A percentile compares a stretch with the other conserved stretches of the same genome.
phyloP scores from a whole-genome alignment of 2,113 vertebrate species.

The Helogale parvula region DNA sequence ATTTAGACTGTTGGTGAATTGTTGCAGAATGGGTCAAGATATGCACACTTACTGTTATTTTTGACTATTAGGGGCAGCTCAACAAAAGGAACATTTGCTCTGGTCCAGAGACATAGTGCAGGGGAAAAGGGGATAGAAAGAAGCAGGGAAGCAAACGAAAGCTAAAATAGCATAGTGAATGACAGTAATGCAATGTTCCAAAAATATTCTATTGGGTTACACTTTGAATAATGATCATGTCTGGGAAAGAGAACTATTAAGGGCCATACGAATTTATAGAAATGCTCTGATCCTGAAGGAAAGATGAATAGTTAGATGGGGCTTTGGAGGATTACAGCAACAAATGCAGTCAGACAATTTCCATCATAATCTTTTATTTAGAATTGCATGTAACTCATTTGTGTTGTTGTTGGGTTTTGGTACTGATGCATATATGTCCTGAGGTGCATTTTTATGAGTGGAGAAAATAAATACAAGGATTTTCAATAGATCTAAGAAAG shows the following conservation, averaged over 20 bases:
- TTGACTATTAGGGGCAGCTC: not conserved
- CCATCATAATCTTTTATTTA: slow-evolving; percentile 16
- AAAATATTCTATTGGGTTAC: not conserved
- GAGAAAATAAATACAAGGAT: slow-evolving; percentile 3
- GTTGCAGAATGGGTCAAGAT: slow-evolving; percentile 17
- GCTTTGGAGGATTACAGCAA: not conserved
- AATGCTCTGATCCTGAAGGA: not conserved
- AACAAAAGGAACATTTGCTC: slow-evolving; percentile 38
- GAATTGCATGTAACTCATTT: not conserved
- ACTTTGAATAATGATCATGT: not conserved
- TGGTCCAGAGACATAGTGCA: not conserved
- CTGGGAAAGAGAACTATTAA: slow-evolving; percentile 31
- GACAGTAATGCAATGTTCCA: not conserved
- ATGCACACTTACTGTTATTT: slow-evolving; percentile 11
- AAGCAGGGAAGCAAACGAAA: not conserved
- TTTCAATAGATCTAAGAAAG: not conserved
- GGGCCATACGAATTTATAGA: not conserved
- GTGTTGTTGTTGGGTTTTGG: not conserved
- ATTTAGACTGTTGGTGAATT: slow-evolving; percentile 20
- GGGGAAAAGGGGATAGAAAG: not conserved
- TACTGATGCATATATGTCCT: not conserved
- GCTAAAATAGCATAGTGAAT: not conserved
- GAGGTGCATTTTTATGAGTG: not conserved
- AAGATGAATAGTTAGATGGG: not conserved
- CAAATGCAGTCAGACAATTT: not conserved